Evolutionary conservation across 2,797 vertebrate species (phyloP), one percentile per base, ranked within the genome.

Genomic region (Mareca penelope): DNA sequence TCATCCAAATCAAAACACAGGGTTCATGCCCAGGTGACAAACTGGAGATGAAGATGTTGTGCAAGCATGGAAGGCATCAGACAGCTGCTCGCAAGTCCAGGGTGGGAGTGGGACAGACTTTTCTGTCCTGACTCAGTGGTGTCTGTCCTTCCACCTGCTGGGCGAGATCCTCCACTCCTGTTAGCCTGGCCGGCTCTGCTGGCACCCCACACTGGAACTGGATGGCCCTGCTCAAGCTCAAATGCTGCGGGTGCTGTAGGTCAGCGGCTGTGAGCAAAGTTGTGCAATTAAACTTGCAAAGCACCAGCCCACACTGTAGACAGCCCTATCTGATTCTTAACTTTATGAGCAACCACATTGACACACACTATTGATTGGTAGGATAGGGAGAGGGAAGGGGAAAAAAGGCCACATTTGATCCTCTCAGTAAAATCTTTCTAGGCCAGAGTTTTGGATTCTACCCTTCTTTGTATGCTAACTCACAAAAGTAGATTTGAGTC

Each of bases 211-310:
- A 1, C 31, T 44, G 76, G 80, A 79, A 46, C 94, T 69, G 92
- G 88, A 71, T 77, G 64, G 50, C 83, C 89, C 83, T 90, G 88
- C 83, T 78, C 72, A 37, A 85, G 87, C 50, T 55, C 28, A 65
- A 80, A 73, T 22, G 53, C 65, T 86, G 75, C 0, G 15, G 37
- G 50, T 86, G 73, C 85, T 87, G 59, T 70, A 75, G 94, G 85
- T 87, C 94, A 96, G 85, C 3, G 28, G 35, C 63, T 87, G 73
- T 52, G 68, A 89, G 81, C 60, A 31, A 71, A 67, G 33, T 69
- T 94, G 94, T 68, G 93, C 24, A 96, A 94, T 91, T 73, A 24
- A 86, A 94, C 71, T 94, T 94, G 95, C 94, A 94, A 92, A 95
- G 94, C 75, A 65, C 7, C 88, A 86, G 33, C 95, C 94, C 80